Base-by-base conservation (phyloP, 2,797 vertebrate genomes). In the Micrastur ruficollis region DNA sequence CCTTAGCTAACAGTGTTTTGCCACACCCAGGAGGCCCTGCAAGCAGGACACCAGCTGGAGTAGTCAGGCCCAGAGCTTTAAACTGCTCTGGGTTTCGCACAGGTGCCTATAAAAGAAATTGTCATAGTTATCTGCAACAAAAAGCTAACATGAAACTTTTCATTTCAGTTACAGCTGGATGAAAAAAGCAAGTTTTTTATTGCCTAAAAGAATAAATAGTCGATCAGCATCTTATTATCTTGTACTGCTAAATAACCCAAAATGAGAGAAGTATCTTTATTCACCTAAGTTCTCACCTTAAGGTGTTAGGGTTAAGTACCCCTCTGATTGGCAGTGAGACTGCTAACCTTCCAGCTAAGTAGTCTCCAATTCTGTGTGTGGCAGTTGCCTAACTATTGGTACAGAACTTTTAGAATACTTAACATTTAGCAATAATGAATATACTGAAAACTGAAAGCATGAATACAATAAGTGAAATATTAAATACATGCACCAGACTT, bases 1-100 rank as follows among this genome's bases (percentile, higher is more conserved):
- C 99, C 98, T 99, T 99, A 23, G 99, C 99, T 53, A 99, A 97
- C 15, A 99, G 97, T 1, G 99, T 99, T 95, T 99, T 99, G 50
- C 99, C 99, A 96, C 99, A 99, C 23, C 99, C 99, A 44, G 99
- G 99, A 63, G 99, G 99, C 61, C 99, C 99, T 36, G 99, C 99
- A 70, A 99, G 98, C 74, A 99, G 98, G 29, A 99, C 98, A 17
- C 99, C 99, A n/a, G 99, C 98, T 9, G 99, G 99, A 86, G 98
- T 98, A 55, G 95, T 98, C 73, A 99, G 98, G 12, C 99, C 99
- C 66, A 99, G 98, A 61, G 99, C 98, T 95, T 75, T 98, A 95
- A 99, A 99, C 92, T 98, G 98, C 85, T 99, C 98, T 15, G 99
- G 99, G 90, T 98, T 98, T 42, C 98, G 98, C 27, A 99, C 98